A percentile compares a stretch with the other conserved stretches of the same genome.
These are phyloP conservation scores for Ceratothoa steindachneri DNA, from an alignment of 2,888 invertebrate species.

Conservation along the genomic window DNA sequence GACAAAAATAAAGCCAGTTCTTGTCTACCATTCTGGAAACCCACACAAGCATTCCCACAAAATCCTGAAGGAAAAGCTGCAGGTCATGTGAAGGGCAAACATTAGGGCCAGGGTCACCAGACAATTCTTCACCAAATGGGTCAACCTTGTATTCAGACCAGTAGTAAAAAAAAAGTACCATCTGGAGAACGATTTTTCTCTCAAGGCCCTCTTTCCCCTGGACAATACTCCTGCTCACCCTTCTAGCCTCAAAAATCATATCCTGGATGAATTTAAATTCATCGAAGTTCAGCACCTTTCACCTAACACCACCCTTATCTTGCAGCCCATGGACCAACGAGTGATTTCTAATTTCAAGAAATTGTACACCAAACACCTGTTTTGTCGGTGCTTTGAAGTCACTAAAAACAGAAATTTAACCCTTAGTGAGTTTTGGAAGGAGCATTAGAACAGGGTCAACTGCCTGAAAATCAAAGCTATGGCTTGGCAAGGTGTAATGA, in stretches of 20 bases:
- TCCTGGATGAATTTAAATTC: slow-evolving; percentile 29
- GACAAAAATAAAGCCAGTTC: too few relatives aligned
- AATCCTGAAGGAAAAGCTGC: too few relatives aligned
- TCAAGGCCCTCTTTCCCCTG: slow-evolving; percentile 50
- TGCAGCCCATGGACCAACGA: too few relatives aligned
- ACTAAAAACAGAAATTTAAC: slow-evolving; percentile 29
- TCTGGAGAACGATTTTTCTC: slow-evolving; percentile 49
- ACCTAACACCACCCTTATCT: slow-evolving; percentile 37
- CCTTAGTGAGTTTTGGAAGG: slow-evolving; percentile 46
- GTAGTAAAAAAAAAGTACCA: too few relatives aligned
- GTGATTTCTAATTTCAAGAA: slow-evolving; percentile 47
- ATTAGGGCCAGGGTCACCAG: too few relatives aligned
- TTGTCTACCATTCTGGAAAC: too few relatives aligned
- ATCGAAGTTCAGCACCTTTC: slow-evolving; percentile 13
- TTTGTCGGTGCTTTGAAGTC: slow-evolving; percentile 38
- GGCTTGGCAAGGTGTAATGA: too few relatives aligned
- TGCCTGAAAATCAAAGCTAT: slow-evolving; percentile 36
- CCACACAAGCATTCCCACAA: too few relatives aligned
- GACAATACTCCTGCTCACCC: slow-evolving; percentile 49
- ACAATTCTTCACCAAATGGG: too few relatives aligned
- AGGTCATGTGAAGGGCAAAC: too few relatives aligned
- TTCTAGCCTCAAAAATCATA: background rate
- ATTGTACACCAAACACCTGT: slow-evolving; percentile 39
- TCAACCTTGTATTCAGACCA: too few relatives aligned
- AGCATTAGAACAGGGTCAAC: slow-evolving; percentile 34